Evolutionary conservation across 2,888 invertebrate species (phyloP).

Genomic region (Ectemnius cavifrons): DNA sequence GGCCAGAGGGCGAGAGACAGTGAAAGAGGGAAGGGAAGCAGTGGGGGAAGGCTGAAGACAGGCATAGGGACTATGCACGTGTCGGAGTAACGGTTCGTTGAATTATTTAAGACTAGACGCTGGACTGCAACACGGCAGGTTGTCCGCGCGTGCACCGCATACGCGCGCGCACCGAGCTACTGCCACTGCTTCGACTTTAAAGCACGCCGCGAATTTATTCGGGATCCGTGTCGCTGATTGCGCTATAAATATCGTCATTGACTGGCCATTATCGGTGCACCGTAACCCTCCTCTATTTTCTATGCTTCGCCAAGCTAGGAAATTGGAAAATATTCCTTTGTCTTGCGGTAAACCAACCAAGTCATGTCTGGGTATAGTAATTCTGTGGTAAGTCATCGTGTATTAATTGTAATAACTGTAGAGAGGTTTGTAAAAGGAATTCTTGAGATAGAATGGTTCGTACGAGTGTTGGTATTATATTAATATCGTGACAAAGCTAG

Average conservation of each 20-base stretch:
- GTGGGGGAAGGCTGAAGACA: constrained; percentile 39
- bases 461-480: too few relatives aligned
- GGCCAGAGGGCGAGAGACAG: too few relatives aligned
- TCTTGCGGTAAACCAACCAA: too few relatives aligned
- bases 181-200: constrained; percentile 25
- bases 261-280: background rate
- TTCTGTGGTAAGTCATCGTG: too few relatives aligned
- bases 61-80: constrained; percentile 48
- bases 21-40: constrained; percentile 29
- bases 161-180: constrained; percentile 20
- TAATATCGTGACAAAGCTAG: too few relatives aligned
- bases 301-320: too few relatives aligned
- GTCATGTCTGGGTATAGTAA: too few relatives aligned
- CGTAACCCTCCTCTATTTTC: too few relatives aligned
- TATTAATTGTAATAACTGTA: too few relatives aligned
- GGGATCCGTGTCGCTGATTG: background rate
- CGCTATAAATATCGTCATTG: constrained; percentile 30
- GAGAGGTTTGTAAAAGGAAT: too few relatives aligned
- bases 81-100: constrained; percentile 57
- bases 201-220: constrained; percentile 30
- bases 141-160: constrained; percentile 45
- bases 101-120: constrained; percentile 58
- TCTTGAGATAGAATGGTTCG: too few relatives aligned
- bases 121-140: constrained; percentile 40
- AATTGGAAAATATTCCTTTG: too few relatives aligned